These are phyloP conservation scores for Coregonus sp. DNA, from an alignment of 2,797 vertebrate species.

Conservation along the genomic window DNA sequence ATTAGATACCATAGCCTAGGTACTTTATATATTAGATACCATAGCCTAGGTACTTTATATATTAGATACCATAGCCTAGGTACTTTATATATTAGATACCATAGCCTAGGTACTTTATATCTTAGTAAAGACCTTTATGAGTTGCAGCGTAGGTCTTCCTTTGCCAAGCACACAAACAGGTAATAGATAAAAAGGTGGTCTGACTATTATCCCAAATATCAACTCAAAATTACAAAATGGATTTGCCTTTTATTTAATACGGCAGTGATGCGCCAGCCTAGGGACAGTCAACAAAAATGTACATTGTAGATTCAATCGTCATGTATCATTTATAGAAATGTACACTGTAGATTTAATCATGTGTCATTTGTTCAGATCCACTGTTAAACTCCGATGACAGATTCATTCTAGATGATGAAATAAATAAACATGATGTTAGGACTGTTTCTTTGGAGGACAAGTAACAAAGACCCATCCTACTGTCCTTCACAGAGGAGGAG, in stretches of 20 bases:
- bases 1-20: too few relatives aligned
- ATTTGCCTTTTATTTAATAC: constrained; percentile 40
- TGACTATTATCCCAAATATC: constrained; percentile 61
- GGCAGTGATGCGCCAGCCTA: constrained; percentile 40
- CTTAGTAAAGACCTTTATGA: constrained; percentile 29
- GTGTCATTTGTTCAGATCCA: constrained; percentile 53
- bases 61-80: too few relatives aligned
- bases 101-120: too few relatives aligned
- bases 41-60: too few relatives aligned
- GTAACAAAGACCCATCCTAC: constrained; percentile 21
- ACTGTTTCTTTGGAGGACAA: constrained; percentile 38
- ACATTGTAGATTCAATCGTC: constrained; percentile 39
- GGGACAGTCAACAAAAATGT: constrained; percentile 37
- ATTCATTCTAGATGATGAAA: constrained; percentile 81
- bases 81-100: too few relatives aligned
- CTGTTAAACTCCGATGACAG: constrained; percentile 60
- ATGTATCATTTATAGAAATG: constrained; percentile 38
- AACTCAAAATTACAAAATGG: constrained; percentile 79
- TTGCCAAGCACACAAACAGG: constrained; percentile 37
- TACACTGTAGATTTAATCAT: constrained; percentile 41
- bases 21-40: too few relatives aligned
- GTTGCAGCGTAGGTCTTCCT: constrained; percentile 43
- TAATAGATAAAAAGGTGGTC: constrained; percentile 39
- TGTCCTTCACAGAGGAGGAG: constrained; percentile 14
- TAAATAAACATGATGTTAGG: constrained; percentile 79